A percentile compares a stretch with the other conserved stretches of the same genome.
phyloP scores from a whole-genome alignment of 1,140 invertebrate genomes.

The Drosophila rufa region DNA sequence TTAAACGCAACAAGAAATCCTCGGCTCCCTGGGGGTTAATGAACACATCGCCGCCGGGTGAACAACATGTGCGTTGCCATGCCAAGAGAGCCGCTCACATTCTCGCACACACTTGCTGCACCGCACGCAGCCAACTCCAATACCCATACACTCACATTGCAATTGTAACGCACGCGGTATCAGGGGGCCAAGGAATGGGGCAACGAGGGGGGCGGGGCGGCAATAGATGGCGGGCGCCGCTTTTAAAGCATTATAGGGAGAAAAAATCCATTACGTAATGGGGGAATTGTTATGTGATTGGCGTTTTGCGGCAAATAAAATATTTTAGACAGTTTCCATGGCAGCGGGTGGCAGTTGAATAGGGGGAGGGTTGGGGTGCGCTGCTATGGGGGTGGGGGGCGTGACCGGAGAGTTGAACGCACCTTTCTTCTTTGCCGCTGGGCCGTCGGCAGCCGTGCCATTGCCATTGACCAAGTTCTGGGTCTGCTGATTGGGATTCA shows the following conservation, averaged over 20 bases:
- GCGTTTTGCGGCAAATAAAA: conserved; percentile 44
- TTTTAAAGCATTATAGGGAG: conserved; percentile 71
- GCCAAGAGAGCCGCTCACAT: conserved; percentile 41
- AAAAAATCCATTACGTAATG: conserved; percentile 80
- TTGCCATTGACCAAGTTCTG: conserved; percentile 79
- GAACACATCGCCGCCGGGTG: conserved; percentile 56
- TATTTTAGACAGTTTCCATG: conserved; percentile 51
- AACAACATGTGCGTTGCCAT: conserved; percentile 68
- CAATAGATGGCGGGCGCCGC: conserved; percentile 57
- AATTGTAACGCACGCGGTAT: conserved; percentile 75
- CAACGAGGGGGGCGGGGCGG: conserved; percentile 31
- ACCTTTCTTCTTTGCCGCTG: conserved; percentile 74
- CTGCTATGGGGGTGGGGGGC: not conserved
- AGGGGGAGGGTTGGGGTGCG: not conserved
- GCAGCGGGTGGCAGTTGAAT: too few species aligned
- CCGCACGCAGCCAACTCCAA: conserved; percentile 23
- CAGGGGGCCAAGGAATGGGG: conserved; percentile 33
- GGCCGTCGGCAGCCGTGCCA: conserved; percentile 49
- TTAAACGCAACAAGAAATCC: conserved; percentile 67
- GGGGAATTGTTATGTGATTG: conserved; percentile 79
- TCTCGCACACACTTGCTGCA: conserved; percentile 38
- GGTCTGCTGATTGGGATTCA: conserved; percentile 62
- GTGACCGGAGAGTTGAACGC: conserved; percentile 62
- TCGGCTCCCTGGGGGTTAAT: conserved; percentile 67
- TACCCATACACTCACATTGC: conserved; percentile 51